phyloP scores from a whole-genome alignment of 2,888 invertebrate species.

The Protodeltote pygarga region DNA sequence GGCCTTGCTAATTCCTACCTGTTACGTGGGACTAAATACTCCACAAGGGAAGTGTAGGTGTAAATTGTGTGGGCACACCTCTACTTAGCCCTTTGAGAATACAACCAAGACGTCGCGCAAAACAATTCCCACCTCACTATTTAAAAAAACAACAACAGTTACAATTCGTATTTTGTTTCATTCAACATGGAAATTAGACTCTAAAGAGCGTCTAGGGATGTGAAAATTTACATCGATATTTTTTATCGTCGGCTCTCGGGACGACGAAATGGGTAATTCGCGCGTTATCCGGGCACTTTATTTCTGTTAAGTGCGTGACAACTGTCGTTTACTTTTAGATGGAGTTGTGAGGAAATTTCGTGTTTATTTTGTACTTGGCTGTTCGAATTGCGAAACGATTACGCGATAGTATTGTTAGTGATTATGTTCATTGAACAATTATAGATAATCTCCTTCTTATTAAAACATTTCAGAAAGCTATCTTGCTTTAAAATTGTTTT shows the following conservation, averaged over 20 bases:
- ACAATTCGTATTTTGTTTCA: slow-evolving; percentile 34
- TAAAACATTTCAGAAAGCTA: too few relatives aligned
- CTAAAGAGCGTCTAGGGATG: slow-evolving; percentile 50
- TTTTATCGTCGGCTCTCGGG: slow-evolving; percentile 51
- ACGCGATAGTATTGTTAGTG: slow-evolving; percentile 27
- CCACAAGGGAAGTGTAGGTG: too few relatives aligned
- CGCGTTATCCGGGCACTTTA: slow-evolving; percentile 48
- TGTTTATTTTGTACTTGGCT: slow-evolving; percentile 46
- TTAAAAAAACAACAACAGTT: slow-evolving; percentile 19
- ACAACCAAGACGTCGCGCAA: slow-evolving; percentile 7
- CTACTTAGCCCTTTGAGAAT: too few relatives aligned
- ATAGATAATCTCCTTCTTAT: neutral
- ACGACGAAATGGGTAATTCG: slow-evolving; percentile 55
- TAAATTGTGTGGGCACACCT: too few relatives aligned
- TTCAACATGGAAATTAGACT: slow-evolving; percentile 42
- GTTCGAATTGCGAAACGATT: slow-evolving; percentile 48
- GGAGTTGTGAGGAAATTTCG: slow-evolving; percentile 56
- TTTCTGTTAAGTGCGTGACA: slow-evolving; percentile 65
- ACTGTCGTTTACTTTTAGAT: slow-evolving; percentile 60
- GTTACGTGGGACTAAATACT: too few relatives aligned
- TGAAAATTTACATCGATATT: slow-evolving; percentile 53
- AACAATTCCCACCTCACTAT: slow-evolving; percentile 23
- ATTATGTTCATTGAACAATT: slow-evolving; percentile 21
- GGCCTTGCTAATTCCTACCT: too few relatives aligned
- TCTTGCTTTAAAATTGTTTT: too few relatives aligned